Evolutionary conservation across 2,797 vertebrate genomes (phyloP), one percentile per base, ranked within the genome.

Genomic region (Rhynchonycteris naso): DNA sequence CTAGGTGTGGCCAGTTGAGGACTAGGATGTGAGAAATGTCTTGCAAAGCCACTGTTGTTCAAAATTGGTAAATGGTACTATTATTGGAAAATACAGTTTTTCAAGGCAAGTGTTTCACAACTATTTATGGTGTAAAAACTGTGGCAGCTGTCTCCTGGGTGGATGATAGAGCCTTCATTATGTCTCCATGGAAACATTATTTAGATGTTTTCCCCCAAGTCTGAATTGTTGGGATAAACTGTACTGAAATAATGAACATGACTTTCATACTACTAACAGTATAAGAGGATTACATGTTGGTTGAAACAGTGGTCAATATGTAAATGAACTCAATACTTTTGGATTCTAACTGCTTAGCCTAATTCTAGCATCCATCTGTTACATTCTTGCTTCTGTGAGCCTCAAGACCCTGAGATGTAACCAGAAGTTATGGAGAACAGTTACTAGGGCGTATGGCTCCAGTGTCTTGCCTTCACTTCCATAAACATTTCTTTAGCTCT

Each of bases 361-460:
- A 69, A 24, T 96, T 91, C 22, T 88, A 50, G 11, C 74, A 94
- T 90, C 35, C 9, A 8, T n/a, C n/a, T n/a, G n/a, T 94, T 66
- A 66, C 24, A 35, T 26, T 86, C n/a, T 79, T 81, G 11, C 84
- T 74, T 88, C 43, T 58, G 10, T 71, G 33, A 78, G 3, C 35
- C 61, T 30, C 0, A 7, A 22, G 52, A 43, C 80, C 26, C 87
- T 90, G 33, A 80, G 50, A 21, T 15, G 59, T 15, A 74, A 63
- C n/a, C 5, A 12, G 0, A 81, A 43, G 56, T 82, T 61, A 71
- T 16, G 43, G 68, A 30, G 59, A 5, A 75, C 50, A 68, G 38
- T 76, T 61, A 24, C 63, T n/a, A 74, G 59, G 24, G 6, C 50
- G 30, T 2, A 19, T 75, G 52, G 22, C 5, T 69, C 30, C 35